Evolutionary conservation across 2,113 vertebrate genomes (phyloP), one percentile per base, ranked within the genome.

Genomic region (Sorex fumeus): DNA sequence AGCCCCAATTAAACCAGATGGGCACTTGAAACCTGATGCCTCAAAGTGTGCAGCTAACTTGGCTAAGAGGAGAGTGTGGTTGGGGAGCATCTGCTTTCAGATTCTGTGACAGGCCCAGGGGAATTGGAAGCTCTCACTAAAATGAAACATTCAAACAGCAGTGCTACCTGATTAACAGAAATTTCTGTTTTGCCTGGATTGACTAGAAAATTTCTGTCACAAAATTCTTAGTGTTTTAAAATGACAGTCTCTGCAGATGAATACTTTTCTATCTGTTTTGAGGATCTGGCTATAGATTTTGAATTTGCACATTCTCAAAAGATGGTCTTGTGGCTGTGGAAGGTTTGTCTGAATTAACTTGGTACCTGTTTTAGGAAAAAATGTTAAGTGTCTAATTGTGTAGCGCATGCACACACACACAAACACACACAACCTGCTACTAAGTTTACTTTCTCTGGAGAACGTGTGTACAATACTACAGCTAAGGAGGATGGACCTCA

Each of bases 191-290:
- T 69, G 21, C 50, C 32, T 75, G 66, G 18, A 75, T 57, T 30
- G 36, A 75, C 13, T 74, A 32, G 47, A 82, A 93, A 82, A 70
- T 67, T 32, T 21, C 28, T 69, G 21, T 86, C 82, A 82, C 40
- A 64, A 67, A 76, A 81, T 74, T 70, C 78, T 74, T 75, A 82
- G 34, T 88, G 8, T 57, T 90, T 88, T 66, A 72, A 72, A 53
- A 84, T 80, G 30, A 34, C 57, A 60, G 30, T 82, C 16, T 34
- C 47, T 84, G 60, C 43, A 86, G n/a, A 32, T 45, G 19, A 82
- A 79, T 47, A 86, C 67, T 86, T 82, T 85, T 88, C 13, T 62
- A 67, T 60, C 19, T 91, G 21, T 88, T 71, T 89, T 21, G 57
- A 88, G 28, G 18, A n/a, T 50, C 9, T 85, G 62, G 34, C 12